These are phyloP conservation scores for Tiliacea citrago DNA, from an alignment of 2,888 invertebrate species.

Conservation along the genomic window DNA sequence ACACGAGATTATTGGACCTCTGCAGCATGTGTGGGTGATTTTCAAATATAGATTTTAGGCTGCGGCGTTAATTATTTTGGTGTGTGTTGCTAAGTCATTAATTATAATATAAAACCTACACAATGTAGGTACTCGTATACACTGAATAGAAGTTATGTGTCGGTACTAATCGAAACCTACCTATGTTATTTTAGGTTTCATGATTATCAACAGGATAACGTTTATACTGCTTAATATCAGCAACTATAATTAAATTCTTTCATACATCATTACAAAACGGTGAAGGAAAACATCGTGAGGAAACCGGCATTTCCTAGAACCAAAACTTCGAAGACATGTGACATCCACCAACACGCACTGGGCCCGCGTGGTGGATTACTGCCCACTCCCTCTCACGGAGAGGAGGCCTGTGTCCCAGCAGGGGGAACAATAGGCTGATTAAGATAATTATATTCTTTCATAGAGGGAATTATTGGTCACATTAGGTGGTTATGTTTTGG, in stretches of 20 bases:
- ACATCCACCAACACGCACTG: no score
- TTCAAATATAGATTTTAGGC: constrained; percentile 30
- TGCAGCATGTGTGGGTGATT: constrained; percentile 19
- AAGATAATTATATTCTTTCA: background rate
- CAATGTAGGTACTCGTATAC: background rate
- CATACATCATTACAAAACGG: no score
- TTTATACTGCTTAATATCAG: background rate
- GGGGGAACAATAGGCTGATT: no score
- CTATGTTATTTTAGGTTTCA: constrained; percentile 5
- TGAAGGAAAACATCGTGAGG: no score
- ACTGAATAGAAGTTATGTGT: constrained; percentile 10
- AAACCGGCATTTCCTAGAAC: no score
- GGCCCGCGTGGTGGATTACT: no score
- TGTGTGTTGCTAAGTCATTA: constrained; percentile 46
- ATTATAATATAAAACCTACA: constrained; percentile 32
- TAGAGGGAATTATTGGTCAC: background rate
- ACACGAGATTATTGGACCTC: constrained; percentile 26
- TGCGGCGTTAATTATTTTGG: constrained; percentile 62
- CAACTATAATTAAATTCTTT: background rate
- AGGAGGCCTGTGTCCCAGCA: no score
- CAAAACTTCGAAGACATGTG: no score
- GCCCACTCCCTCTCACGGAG: no score
- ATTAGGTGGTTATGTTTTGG: no score
- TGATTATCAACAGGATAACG: background rate
- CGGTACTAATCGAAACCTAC: background rate